Conservation (phyloP, 2,113 vertebrate species). For the Clarias macrocephalus region DNA sequence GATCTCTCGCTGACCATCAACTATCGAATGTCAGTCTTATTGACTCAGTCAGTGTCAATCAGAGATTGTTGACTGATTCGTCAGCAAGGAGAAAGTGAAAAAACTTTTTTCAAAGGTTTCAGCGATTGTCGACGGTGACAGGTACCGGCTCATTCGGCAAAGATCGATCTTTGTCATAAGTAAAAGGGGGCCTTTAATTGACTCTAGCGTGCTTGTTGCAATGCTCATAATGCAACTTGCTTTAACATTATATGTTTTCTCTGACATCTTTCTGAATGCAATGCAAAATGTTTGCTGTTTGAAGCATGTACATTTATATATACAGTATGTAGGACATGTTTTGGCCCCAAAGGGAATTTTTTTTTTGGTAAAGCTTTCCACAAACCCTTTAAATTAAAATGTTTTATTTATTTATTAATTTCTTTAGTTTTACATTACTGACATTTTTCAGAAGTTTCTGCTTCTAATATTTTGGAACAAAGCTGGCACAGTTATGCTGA, state of each 20-base stretch:
- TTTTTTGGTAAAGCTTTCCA: not conserved
- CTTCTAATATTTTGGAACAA: not conserved
- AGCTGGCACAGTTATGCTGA: not conserved
- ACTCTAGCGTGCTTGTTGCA: not conserved
- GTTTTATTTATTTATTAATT: not conserved
- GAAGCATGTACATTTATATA: not conserved
- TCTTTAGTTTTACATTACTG: not conserved
- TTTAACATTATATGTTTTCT: not conserved
- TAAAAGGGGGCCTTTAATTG: not conserved
- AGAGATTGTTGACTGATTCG: too few relatives aligned
- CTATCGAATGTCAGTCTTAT: too few relatives aligned
- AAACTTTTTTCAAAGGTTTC: too few relatives aligned
- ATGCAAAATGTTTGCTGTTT: too few relatives aligned
- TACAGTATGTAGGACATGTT: not conserved
- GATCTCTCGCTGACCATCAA: too few relatives aligned
- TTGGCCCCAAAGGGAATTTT: not conserved
- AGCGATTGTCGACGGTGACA: too few relatives aligned
- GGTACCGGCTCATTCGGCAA: too few relatives aligned
- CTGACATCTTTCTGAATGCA: too few relatives aligned
- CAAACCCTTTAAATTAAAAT: not conserved
- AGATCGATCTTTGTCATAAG: too few relatives aligned
- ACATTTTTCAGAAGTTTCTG: not conserved
- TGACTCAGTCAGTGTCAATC: too few relatives aligned
- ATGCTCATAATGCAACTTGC: not conserved
- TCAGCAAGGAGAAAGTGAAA: too few relatives aligned